A percentile compares a stretch with the other conserved stretches of the same genome.
These are phyloP conservation scores for Lipophrys pholis DNA, from an alignment of 2,113 vertebrate species.

Conservation along the genomic window DNA sequence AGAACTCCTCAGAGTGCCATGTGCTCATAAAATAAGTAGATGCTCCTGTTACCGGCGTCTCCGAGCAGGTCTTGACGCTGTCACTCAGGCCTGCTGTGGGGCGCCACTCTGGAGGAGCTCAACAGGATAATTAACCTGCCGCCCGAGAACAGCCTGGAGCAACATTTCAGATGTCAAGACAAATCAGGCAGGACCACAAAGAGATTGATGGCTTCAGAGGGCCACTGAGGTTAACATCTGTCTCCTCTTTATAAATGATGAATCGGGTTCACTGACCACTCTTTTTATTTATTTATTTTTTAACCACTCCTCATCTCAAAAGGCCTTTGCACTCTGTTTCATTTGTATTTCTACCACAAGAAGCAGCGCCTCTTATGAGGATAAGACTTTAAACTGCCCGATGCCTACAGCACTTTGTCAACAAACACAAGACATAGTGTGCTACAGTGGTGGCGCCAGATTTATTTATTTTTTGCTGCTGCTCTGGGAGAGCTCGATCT, in stretches of 20 bases:
- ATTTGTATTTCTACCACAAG: too few species aligned
- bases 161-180: background rate
- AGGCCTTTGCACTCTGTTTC: too few species aligned
- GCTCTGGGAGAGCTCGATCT: too few species aligned
- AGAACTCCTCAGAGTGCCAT: conserved; percentile 18
- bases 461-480: too few species aligned
- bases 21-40: conserved; percentile 51
- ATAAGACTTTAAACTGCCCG: too few species aligned
- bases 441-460: too few species aligned
- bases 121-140: conserved; percentile 20
- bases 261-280: background rate
- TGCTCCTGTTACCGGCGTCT: conserved; percentile 10
- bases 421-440: too few species aligned
- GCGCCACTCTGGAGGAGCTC: background rate
- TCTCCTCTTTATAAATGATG: background rate
- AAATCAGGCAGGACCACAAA: background rate
- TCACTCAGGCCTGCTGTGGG: conserved; percentile 27
- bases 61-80: conserved; percentile 27
- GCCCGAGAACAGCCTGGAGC: background rate
- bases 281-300: too few species aligned
- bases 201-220: background rate
- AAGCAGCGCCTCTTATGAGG: too few species aligned
- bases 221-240: background rate
- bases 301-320: too few species aligned
- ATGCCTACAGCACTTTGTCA: too few species aligned